Conservation (phyloP, 2,888 invertebrate species). For the Drosophila greeni region DNA sequence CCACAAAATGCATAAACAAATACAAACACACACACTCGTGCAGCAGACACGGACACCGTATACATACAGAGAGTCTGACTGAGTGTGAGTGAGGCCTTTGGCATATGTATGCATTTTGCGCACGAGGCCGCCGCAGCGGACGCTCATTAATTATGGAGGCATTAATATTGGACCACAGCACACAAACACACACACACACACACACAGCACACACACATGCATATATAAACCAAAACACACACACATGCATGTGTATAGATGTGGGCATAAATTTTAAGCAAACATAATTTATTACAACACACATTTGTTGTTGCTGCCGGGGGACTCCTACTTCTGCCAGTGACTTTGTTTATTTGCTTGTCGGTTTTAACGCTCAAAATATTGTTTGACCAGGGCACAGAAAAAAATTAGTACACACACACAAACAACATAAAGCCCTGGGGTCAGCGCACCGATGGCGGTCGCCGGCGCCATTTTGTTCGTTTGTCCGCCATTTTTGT, state of each 20-base stretch:
- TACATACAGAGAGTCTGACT: background rate
- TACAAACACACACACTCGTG: constrained; percentile 20
- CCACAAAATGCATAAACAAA: constrained; percentile 62
- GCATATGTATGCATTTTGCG: constrained; percentile 69
- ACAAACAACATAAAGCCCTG: constrained; percentile 30
- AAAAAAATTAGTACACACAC: constrained; percentile 45
- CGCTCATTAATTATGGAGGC: constrained; percentile 74
- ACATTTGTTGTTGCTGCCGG: constrained; percentile 36
- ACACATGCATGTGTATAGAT: constrained; percentile 3
- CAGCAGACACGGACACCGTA: background rate
- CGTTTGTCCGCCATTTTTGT: constrained; percentile 29
- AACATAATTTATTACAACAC: constrained; percentile 69
- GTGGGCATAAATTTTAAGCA: constrained; percentile 65
- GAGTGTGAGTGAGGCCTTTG: constrained; percentile 47
- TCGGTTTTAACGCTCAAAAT: constrained; percentile 48
- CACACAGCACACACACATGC: constrained; percentile 1
- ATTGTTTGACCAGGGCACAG: constrained; percentile 37
- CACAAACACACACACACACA: constrained; percentile 24
- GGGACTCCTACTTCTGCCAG: constrained; percentile 24
- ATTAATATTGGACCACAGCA: constrained; percentile 70
- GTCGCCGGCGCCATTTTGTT: constrained; percentile 59
- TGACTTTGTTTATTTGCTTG: constrained; percentile 50
- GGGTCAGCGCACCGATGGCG: constrained; percentile 59
- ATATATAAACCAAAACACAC: constrained; percentile 15
- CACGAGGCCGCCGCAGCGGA: constrained; percentile 58